Base-by-base conservation (phyloP, 2,888 invertebrate genomes). In the Epicampocera succincta region DNA sequence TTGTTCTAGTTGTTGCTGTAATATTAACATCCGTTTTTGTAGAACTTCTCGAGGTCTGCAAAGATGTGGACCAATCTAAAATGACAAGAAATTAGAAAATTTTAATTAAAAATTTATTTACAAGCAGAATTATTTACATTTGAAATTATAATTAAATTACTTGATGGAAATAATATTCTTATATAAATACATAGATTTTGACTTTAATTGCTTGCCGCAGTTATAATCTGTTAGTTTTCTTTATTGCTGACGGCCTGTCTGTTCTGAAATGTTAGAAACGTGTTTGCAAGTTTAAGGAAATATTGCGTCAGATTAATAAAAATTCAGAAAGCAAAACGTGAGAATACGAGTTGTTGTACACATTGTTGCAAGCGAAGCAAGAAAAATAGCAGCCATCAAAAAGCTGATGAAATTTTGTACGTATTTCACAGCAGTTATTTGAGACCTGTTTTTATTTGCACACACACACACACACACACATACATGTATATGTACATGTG, bases 21-120 rank as follows among this genome's bases (percentile, higher is more conserved):
- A 73, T 40, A 66, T 74, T 46, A 56, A 17, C 60, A 50, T 66
- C 40, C 52, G 60, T 33, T 74, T 71, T 80, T 60, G 40, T 65
- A 8, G 44, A 40, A 73, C 54, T 75, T 52, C 50, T 68, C 69
- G 56, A 21, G 73, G 81, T 52, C 78, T 84, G 63, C 81, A 84
- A 61, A 8, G 84, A 77, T 48, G 81, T 80, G 61, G 85, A 84
- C 85, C 85, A 85, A 83, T 85, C 85, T 85, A 33, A 9, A 76
- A 80, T 29, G 25, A 48, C 72, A 8, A 63, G 15, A 48, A 63
- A 50, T 6, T 54, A 11, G 21, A 33, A n/a, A 12, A 58, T n/a
- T 38, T 13, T 17, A 40, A 65, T 75, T 17, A 9, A 33, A 33
- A 33, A 9, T 33, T 33, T 33, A 9, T n/a, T n/a, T n/a, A n/a